Base-by-base conservation (phyloP, 2,797 vertebrate genomes). In the Anas capensis region DNA sequence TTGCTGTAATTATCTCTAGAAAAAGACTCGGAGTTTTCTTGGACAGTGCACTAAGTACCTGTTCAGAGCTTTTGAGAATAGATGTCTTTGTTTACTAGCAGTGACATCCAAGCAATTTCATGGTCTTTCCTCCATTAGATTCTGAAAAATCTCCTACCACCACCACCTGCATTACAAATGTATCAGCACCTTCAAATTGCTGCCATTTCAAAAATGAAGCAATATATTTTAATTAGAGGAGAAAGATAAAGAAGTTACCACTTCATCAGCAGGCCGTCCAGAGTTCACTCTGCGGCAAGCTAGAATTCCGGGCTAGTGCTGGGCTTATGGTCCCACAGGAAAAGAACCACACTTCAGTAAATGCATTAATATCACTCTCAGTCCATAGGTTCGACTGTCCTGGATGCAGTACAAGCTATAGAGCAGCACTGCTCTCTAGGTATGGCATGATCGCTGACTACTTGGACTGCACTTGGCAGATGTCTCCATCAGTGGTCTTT, bases 51-150 rank as follows among this genome's bases (percentile, higher is more conserved):
- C 58, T 90, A 12, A 79, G 27, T 58, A 69, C 31, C 29, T 34
- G 29, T 61, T 68, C 27, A 21, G 53, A 71, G 58, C 60, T 96
- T 86, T 60, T 49, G 21, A 82, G 62, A 94, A 86, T 34, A 82
- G 57, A 84, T 62, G 64, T 19, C 20, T 88, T 79, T 82, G 73
- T 69, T 95, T 86, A 77, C 48, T 10, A 84, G 44, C 24, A 51
- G 11, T 24, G 56, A 90, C 49, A 44, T n/a, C 62, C 58, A 84
- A 86, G 82, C 4, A 56, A 34, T 42, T 90, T 79, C 38, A 36
- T 12, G 29, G 21, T 60, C 51, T 64, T 81, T 72, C 26, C 40
- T 94, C 42, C 38, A 77, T 13, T 44, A 86, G 73, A 54, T 21
- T 75, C 15, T 53, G 60, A 95, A 90, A 91, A 86, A 66, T 57